These are phyloP conservation scores for Orbicella faveolata DNA, from an alignment of 64 coral and sea anemone species.

Conservation along the genomic window DNA sequence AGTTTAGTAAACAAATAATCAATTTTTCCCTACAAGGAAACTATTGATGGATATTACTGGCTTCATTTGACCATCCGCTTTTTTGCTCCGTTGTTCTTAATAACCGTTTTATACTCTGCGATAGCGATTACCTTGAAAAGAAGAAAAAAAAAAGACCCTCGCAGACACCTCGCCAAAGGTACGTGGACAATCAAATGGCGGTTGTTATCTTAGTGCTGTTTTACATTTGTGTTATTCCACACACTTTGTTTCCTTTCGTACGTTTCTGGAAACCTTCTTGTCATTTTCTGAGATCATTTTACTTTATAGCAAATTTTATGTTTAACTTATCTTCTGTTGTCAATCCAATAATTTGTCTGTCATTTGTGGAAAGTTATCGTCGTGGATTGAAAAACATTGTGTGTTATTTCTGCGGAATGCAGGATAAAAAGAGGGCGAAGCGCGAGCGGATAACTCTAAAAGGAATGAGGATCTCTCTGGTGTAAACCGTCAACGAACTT, in stretches of 20 bases:
- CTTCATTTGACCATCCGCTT: neutral
- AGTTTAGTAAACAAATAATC: too few relatives aligned
- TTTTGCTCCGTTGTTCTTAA: neutral
- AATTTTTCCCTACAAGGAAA: neutral
- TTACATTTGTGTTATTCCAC: slow-evolving; percentile 10
- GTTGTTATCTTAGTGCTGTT: neutral
- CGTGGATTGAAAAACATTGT: too few relatives aligned
- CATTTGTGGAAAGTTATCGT: neutral
- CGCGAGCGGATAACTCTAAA: too few relatives aligned
- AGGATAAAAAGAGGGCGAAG: too few relatives aligned
- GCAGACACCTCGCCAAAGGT: neutral
- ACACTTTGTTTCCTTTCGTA: neutral
- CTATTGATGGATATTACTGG: neutral
- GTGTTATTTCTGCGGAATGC: too few relatives aligned
- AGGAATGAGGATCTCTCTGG: too few relatives aligned
- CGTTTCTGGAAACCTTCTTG: neutral
- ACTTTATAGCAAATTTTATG: too few relatives aligned
- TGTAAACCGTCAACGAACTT: too few relatives aligned
- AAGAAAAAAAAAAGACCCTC: neutral
- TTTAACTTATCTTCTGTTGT: neutral
- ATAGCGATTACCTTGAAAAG: neutral
- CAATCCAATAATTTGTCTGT: neutral
- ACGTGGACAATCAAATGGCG: neutral
- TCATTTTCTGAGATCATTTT: neutral
- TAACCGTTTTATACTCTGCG: neutral